Percentiles rank a stretch among this genome's conserved stretches.
Conservation (phyloP, 2,113 vertebrate species). For the Chloebia gouldiae region DNA sequence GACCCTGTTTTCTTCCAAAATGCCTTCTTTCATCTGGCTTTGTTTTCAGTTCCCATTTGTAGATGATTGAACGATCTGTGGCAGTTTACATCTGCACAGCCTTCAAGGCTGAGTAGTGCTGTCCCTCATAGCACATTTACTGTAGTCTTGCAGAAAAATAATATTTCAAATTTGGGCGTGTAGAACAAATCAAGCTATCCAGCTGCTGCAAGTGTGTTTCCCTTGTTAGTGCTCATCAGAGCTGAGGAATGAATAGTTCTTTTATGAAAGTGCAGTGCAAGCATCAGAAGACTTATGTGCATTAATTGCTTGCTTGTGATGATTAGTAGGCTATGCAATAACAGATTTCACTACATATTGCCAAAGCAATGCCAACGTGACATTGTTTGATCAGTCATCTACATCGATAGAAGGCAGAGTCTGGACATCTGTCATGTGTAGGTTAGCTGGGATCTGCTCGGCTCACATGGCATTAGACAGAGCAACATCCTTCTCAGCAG, state of each 20-base stretch:
- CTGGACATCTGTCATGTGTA: not conserved
- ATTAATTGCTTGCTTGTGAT: not conserved
- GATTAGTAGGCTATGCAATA: not conserved
- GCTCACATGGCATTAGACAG: not conserved
- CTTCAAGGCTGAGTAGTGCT: not conserved
- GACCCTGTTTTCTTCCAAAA: not conserved
- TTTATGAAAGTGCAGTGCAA: not conserved
- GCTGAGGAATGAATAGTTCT: not conserved
- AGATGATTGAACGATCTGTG: not conserved
- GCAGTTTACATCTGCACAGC: not conserved
- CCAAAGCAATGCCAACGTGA: not conserved
- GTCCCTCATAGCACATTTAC: not conserved
- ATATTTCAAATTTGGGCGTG: not conserved
- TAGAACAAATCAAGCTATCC: not conserved
- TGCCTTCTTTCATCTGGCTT: not conserved
- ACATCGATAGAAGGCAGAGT: not conserved
- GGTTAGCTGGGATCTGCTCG: not conserved
- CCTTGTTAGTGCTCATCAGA: constrained; percentile 16
- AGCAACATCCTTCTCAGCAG: not conserved
- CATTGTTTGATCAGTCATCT: not conserved
- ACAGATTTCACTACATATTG: not conserved
- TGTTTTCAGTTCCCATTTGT: not conserved
- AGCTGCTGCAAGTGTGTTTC: constrained; percentile 15
- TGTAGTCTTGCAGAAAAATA: not conserved
- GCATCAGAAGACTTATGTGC: not conserved